These are phyloP conservation scores for Lasioglossum leucozonium DNA, from an alignment of 2,888 invertebrate genomes.

Conservation along the genomic window DNA sequence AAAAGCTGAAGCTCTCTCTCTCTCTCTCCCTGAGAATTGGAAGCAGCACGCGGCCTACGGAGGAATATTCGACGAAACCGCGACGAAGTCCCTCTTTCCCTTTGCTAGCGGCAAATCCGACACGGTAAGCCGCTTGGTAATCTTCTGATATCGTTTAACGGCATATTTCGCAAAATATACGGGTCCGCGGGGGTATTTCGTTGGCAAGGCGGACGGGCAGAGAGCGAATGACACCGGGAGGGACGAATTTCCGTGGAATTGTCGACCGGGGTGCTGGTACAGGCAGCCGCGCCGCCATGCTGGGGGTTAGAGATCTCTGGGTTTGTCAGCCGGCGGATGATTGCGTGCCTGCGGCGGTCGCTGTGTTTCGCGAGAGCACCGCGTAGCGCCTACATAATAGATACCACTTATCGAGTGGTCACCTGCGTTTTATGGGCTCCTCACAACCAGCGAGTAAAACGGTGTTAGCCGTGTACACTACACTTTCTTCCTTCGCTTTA, in stretches of 20 bases:
- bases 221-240: conserved; percentile 55
- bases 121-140: conserved; percentile 77
- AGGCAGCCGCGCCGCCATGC: conserved; percentile 62
- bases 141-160: conserved; percentile 79
- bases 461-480: neutral
- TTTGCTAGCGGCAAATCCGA: conserved; percentile 72
- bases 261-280: conserved; percentile 51
- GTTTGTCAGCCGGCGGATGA: conserved; percentile 77
- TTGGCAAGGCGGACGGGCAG: conserved; percentile 54
- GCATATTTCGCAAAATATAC: conserved; percentile 77
- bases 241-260: conserved; percentile 58
- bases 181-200: conserved; percentile 59
- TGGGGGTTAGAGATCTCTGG: conserved; percentile 73
- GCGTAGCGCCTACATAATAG: conserved; percentile 59
- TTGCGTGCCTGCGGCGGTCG: conserved; percentile 77
- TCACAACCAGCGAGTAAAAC: conserved; percentile 61
- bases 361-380: conserved; percentile 70
- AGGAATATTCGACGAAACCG: conserved; percentile 25
- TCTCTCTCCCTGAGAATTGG: neutral
- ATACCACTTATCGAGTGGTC: conserved; percentile 68
- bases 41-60: conserved; percentile 1
- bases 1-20: neutral
- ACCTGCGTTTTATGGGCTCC: conserved; percentile 68
- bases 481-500: no score
- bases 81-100: conserved; percentile 49